Evolutionary conservation across 2,113 vertebrate species (phyloP), one percentile per base, ranked within the genome.

Genomic region (Cathartes aura): DNA sequence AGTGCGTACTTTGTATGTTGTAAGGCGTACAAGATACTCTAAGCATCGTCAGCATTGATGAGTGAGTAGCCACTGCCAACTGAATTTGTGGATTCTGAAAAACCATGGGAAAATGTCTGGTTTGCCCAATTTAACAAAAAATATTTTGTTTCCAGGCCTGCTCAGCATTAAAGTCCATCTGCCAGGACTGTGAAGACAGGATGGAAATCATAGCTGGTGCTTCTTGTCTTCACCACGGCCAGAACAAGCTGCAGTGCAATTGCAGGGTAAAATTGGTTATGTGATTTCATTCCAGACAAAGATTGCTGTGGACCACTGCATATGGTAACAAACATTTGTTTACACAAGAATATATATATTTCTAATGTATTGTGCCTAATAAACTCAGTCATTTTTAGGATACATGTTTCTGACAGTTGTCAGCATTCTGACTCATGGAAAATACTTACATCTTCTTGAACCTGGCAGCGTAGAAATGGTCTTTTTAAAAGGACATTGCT

Each of bases 1-100:
- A 18, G 3, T 1, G 13, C 0, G 0, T 32, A 56, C 6, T 53
- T 3, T 19, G 6, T 56, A 71, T 1, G 0, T n/a, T 62, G 8
- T 70, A n/a, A 73, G 23, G 36, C 0, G 0, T 13, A 34, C 4
- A 47, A 80, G 22, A 56, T 32, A 55, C 22, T 55, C 19, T 45
- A 29, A 76, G 34, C 12, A 30, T 55, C 58, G 60, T 5, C 48
- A 68, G 40, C 7, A 9, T 16, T 64, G 36, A 63, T 40, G 26
- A 73, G 8, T 2, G 3, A 50, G 22, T 32, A 64, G 48, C 19
- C 48, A 64, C 24, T 30, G 30, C n/a, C 22, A 74, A 20, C 3
- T 24, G 45, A 82, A 82, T 64, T 64, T 59, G 18, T 47, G 19
- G 21, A 73, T 52, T 82, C 29, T 50, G 40, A 32, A 82, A 91